Evolutionary conservation across 2,888 invertebrate species (phyloP), one percentile per base, ranked within the genome.

Genomic region (Teinopalpus imperialis): DNA sequence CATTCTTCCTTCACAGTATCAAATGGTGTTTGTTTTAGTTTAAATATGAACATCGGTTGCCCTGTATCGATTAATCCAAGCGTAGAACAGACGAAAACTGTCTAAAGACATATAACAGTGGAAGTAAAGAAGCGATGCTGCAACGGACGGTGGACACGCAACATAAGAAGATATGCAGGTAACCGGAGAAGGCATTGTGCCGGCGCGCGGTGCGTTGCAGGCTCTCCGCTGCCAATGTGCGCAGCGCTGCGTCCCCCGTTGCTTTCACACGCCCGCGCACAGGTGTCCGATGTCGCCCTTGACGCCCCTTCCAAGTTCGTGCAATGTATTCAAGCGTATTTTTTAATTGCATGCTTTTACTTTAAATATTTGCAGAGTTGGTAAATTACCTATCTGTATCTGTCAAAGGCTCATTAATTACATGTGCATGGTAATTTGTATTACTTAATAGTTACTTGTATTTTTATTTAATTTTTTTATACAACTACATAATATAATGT

Each of bases 211-310:
- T 78, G 83, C 87, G 86, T 86, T 77, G 81, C 83, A 75, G 62
- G 66, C 61, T 67, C 59, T 53, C 47, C 50, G 46, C 51, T 51
- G 49, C 57, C 47, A 53, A 50, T 54, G 56, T 56, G 56, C 56
- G 56, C 56, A 55, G 52, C 47, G 49, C 12, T 51, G 52, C 54
- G 42, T 44, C 50, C 54, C 60, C 59, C 59, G 52, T 56, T 64
- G 76, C 83, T 86, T 82, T 85, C 86, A 86, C 86, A 86, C 82
- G 81, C 79, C 77, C 73, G 82, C 81, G 79, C 81, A 78, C 86
- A 83, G 85, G 87, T 88, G 83, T 88, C 82, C 69, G 72, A 60
- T 88, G 71, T 83, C 86, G 86, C 85, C 87, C 86, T 87, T 87
- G 86, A 82, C 75, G 79, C 67, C 53, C 60, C 63, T 69, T 61